Conservation (phyloP, 2,797 vertebrate genomes). For the Discoglossus pictus region DNA sequence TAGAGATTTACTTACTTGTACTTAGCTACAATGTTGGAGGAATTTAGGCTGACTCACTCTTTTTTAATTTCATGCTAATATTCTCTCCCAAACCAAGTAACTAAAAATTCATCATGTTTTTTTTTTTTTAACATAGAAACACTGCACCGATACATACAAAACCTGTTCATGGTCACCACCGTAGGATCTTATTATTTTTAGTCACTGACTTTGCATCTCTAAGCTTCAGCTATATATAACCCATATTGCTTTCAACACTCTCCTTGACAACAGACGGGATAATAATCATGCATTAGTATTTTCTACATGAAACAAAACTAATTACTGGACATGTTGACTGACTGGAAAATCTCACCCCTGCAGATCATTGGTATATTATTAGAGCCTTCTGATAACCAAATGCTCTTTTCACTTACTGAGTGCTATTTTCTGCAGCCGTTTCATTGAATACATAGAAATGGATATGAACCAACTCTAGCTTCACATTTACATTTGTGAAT, state of each 20-base stretch:
- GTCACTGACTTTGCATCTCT: constrained; percentile 8
- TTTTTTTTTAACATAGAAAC: no score
- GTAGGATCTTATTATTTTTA: constrained; percentile 22
- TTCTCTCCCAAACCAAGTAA: no score
- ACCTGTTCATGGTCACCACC: no score
- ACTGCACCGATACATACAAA: no score
- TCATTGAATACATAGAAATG: constrained; percentile 45
- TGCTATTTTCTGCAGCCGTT: constrained; percentile 45
- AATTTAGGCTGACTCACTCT: no score
- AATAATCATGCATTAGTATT: constrained; percentile 23
- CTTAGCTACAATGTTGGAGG: no score
- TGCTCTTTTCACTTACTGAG: constrained; percentile 49
- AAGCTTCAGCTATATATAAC: constrained; percentile 46
- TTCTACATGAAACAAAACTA: constrained; percentile 49
- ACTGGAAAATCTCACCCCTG: constrained; percentile 38
- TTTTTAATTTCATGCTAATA: no score
- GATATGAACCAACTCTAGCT: constrained; percentile 43
- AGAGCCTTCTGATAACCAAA: constrained; percentile 53
- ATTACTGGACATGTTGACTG: constrained; percentile 35
- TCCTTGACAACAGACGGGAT: constrained; percentile 7
- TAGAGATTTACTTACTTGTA: no score
- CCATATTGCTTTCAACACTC: constrained; percentile 20
- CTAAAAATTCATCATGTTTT: no score
- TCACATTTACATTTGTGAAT: constrained; percentile 57
- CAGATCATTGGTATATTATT: constrained; percentile 53